A percentile compares a stretch with the other conserved stretches of the same genome.
Evolutionary conservation across 2,113 vertebrate species (phyloP).

Genomic region (Vidua chalybeata): DNA sequence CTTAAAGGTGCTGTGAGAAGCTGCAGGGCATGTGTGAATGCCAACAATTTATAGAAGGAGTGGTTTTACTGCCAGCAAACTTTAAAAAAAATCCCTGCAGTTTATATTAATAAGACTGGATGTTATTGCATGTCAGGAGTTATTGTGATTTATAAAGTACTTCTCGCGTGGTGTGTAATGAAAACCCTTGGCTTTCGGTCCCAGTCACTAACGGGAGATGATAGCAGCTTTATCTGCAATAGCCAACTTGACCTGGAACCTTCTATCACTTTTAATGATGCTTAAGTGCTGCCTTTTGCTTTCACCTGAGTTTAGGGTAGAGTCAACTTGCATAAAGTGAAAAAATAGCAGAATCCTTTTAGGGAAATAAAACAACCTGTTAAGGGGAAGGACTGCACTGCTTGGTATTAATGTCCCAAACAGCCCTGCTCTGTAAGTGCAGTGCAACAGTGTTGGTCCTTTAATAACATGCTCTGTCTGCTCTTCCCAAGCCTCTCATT

Average conservation of each 20-base stretch:
- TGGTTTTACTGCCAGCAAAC: conserved; percentile 67
- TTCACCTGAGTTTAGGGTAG: neutral
- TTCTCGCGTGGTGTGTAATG: conserved; percentile 62
- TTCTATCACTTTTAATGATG: conserved; percentile 59
- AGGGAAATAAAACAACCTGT: neutral
- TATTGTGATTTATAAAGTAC: conserved; percentile 76
- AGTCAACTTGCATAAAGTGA: neutral
- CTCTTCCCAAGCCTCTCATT: neutral
- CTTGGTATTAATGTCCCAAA: neutral
- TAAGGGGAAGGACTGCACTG: neutral
- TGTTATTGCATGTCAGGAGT: conserved; percentile 74
- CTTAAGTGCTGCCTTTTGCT: conserved; percentile 22
- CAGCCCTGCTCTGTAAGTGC: neutral
- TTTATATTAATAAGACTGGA: conserved; percentile 75
- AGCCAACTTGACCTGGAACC: conserved; percentile 69
- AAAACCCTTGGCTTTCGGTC: conserved; percentile 62
- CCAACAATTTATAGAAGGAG: conserved; percentile 58
- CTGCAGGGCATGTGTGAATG: conserved; percentile 49
- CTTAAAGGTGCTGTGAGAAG: conserved; percentile 52
- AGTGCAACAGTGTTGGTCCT: neutral
- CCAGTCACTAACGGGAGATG: conserved; percentile 58
- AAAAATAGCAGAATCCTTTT: neutral
- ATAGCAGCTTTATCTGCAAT: conserved; percentile 67
- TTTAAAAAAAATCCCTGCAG: conserved; percentile 39
- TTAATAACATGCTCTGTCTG: neutral